A percentile compares a stretch with the other conserved stretches of the same genome.
Evolutionary conservation across 2,797 vertebrate genomes (phyloP).

Genomic region (Natrix natrix): DNA sequence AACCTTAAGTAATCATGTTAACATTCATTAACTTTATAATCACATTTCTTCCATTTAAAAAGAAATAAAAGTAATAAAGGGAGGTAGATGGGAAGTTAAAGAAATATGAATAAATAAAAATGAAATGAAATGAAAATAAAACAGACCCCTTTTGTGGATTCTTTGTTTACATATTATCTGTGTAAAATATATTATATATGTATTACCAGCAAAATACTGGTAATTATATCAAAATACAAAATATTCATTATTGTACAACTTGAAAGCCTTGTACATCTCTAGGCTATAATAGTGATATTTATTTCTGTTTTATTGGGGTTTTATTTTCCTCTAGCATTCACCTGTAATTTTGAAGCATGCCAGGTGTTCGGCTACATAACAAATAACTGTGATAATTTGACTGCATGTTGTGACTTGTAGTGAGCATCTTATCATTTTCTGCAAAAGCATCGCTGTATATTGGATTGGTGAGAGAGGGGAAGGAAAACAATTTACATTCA

Average conservation of each 20-base stretch:
- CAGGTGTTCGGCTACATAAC: neutral
- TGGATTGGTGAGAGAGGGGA: conserved; percentile 37
- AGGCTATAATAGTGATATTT: neutral
- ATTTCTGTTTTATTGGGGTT: neutral
- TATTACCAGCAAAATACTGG: neutral
- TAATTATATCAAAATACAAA: neutral
- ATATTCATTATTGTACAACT: neutral
- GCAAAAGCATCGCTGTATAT: conserved; percentile 56
- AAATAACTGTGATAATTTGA: conserved; percentile 31
- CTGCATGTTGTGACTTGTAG: conserved; percentile 5
- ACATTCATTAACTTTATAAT: neutral
- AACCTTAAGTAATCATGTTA: neutral
- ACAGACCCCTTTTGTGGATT: neutral
- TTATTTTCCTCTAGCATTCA: neutral
- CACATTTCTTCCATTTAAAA: neutral
- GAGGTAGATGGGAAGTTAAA: neutral
- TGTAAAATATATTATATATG: neutral
- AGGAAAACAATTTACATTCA: neutral
- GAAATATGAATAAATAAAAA: neutral
- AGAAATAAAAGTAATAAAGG: neutral
- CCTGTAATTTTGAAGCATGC: neutral
- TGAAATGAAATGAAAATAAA: neutral
- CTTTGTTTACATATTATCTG: neutral
- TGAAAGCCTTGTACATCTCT: neutral
- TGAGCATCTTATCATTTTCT: conserved; percentile 45